phyloP scores from a whole-genome alignment of 1,140 invertebrate genomes.

The Dryas iulia region DNA sequence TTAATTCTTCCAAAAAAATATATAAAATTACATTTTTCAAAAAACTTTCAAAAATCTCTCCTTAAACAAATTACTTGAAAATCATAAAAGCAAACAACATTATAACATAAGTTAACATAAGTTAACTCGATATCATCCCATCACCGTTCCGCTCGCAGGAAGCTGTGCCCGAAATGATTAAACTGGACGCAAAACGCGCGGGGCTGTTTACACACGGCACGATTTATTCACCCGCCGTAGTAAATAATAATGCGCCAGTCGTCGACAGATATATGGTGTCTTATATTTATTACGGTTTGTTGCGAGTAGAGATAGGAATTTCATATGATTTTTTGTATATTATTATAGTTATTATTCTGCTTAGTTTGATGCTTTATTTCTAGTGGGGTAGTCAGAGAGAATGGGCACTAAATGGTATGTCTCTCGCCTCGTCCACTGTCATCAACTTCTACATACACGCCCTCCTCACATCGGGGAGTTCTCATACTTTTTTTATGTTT shows the following conservation, averaged over 20 bases:
- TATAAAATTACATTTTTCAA: no score
- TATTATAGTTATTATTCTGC: no score
- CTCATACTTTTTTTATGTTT: no score
- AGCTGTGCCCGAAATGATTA: slow-evolving; percentile 6
- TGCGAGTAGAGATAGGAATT: slow-evolving; percentile 49
- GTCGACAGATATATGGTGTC: slow-evolving; percentile 71
- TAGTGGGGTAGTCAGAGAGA: not conserved
- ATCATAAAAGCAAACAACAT: not conserved
- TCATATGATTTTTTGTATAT: not conserved
- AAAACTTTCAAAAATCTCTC: no score
- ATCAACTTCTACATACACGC: no score
- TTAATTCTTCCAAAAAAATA: no score
- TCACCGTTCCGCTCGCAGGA: slow-evolving; percentile 4
- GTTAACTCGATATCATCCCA: no score
- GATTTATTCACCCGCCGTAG: slow-evolving; percentile 57
- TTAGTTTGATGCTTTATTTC: not conserved
- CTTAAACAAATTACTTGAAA: no score
- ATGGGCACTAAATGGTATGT: no score
- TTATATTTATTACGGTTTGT: slow-evolving; percentile 63
- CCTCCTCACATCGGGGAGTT: no score
- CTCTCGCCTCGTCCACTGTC: no score
- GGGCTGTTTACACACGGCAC: slow-evolving; percentile 60
- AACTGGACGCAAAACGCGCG: slow-evolving; percentile 5
- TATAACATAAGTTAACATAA: no score
- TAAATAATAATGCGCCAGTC: slow-evolving; percentile 61